Base-by-base conservation (phyloP, 2,797 vertebrate genomes). In the Rhinichthys osculus region DNA sequence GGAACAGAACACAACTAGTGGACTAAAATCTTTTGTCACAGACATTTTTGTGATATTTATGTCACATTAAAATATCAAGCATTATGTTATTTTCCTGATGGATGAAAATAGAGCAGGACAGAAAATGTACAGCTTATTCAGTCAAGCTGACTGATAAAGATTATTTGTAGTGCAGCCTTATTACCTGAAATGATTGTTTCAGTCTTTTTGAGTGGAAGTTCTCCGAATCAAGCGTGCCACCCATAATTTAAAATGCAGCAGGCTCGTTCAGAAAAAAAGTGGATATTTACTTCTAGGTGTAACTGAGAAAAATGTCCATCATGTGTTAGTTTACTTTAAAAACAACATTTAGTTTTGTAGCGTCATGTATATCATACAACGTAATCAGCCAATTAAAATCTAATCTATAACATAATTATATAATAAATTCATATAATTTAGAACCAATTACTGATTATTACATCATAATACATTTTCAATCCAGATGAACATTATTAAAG, bases 121-220 rank as follows among this genome's bases (percentile, higher is more conserved):
- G 14, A 17, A 50, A 50, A 50, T 6, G 47, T 17, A 50, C 47
- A 50, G 14, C 47, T 5, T 50, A 17, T 50, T 50, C 5, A 50
- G 47, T 50, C 14, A 50, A 50, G 5, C 16, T 17, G 16, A 50
- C 47, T 50, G 27, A 64, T 30, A 30, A 30, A 64, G 27, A 16
- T 66, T 66, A 33, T 33, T 66, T 66, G 30, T 33, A 66, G 64
- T 66, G 64, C 3, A 33, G 33, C 64, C 64, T 66, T 8, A 66
- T 66, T 66, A 66, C 27, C 64, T 66, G 64, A 66, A 66, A 66
- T 66, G 14, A 66, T 33, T 64, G 62, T 62, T 16, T 64, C n/a
- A 64, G 62, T 66, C 64, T 33, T 66, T 66, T 17, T 66, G 64
- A 66, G 30, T 66, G 16, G 64, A 66, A 8, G 64, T 33, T 66